Evolutionary conservation across 1,140 invertebrate species (phyloP), one percentile per base, ranked within the genome.

Genomic region (Lordiphosa stackelbergi): DNA sequence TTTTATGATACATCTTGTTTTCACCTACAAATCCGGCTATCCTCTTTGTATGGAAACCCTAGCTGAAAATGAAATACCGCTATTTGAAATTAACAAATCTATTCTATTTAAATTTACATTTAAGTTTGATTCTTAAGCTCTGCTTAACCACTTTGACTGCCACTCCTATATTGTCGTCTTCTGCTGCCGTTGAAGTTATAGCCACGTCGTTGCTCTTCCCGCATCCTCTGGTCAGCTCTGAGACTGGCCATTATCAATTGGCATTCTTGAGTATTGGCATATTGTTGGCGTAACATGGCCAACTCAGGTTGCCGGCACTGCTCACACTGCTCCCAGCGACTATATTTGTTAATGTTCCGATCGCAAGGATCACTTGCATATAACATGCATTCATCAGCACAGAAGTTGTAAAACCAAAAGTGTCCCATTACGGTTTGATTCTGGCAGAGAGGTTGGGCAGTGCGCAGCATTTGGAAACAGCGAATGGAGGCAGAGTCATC

Each of bases 371-470:
- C 72, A 4, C 74, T 53, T 3, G 84, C 66, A 45, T 53, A 86
- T 0, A 86, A 13, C 78, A 86, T 86, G 40, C 84, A 86, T 8
- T 77, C 63, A 19, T 86, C 72, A 5, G 49, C 45, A 41, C 84
- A 86, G 41, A 66, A 86, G 41, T 84, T 86, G 28, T 84, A 86
- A 53, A 84, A 86, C 84, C 84, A 86, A n/a, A 71, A 86, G 36
- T 86, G 71, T 0, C 69, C 70, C 2, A 72, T 57, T 3, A 71
- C 53, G 4, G 63, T 75, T 19, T 60, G 53, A 41, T 84, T 56
- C 9, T 19, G 43, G 37, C 75, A 79, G 3, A 19, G 48, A 3
- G 85, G 45, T 45, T 53, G 41, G 24, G 13, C 31, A 12, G 56
- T 64, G 24, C 64, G 40, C 19, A 71, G 22, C 66, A 66, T 70